Evolutionary conservation across 2,888 invertebrate species (phyloP), one percentile per base, ranked within the genome.

Genomic region (Dynastes grantii): DNA sequence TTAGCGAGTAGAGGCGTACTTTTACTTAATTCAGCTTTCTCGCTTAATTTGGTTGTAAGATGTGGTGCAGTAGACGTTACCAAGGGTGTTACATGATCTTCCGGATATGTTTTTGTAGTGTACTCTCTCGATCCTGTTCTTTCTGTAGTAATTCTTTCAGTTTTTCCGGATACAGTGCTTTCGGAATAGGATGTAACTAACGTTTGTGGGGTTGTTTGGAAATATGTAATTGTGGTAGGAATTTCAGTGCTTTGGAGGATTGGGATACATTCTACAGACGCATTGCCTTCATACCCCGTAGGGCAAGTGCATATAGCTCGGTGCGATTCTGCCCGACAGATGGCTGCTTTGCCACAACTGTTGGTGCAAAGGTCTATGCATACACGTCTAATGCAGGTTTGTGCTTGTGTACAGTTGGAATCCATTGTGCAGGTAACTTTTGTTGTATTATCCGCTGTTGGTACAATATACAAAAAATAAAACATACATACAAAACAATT

Each of bases 301-400:
- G 89, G 88, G 84, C 90, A 90, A 82, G 82, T 85, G 84, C 90
- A 90, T 81, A 87, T 85, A 79, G 89, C 89, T 84, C 87, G 89
- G 88, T 91, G 91, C 83, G 89, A 89, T 84, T 88, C 85, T 83
- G 90, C 89, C 83, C 87, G 85, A 86, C 91, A 92, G 80, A 88
- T 86, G 82, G 91, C 90, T 84, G 89, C 88, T 83, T 87, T 87
- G 82, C 90, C 90, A 85, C 89, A 89, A 78, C 86, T 86, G 83
- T 87, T 87, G 84, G 87, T 87, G 88, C 91, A 92, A 84, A 90
- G 89, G 85, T 91, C 90, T 85, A 89, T 87, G 86, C 91, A 92
- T 85, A 87, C 87, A 83, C 89, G 89, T 82, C 89, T 89, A 85
- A 90, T 88, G 87, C 91, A 92, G 83, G 89, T 88, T 85, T 90